Percentiles rank a stretch among this genome's conserved stretches.
phyloP scores from a whole-genome alignment of 1,140 invertebrate genomes.

The Lanistes nyassanus region DNA sequence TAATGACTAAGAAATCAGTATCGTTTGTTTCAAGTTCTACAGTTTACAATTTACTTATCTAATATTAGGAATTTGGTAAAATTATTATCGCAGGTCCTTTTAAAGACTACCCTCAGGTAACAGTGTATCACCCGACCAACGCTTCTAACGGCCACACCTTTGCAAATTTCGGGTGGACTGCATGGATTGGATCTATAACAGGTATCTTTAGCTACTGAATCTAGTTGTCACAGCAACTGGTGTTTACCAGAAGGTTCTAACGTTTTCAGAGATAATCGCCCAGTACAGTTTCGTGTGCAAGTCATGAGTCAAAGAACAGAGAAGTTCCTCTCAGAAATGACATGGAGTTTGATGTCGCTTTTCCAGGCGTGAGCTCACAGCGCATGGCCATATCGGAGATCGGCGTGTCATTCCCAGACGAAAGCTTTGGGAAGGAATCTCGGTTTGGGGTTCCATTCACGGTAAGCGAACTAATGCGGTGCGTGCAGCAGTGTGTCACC shows the following conservation, averaged over 20 bases:
- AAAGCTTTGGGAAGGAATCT: slow-evolving; percentile 50
- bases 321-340: too few relatives aligned
- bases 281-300: too few relatives aligned
- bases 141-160: slow-evolving; percentile 43
- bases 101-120: slow-evolving; percentile 56
- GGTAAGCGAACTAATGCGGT: slow-evolving; percentile 21
- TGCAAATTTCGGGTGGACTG: slow-evolving; percentile 53
- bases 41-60: not conserved
- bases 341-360: slow-evolving; percentile 8
- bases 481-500: too few relatives aligned
- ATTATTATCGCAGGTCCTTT: slow-evolving; percentile 44
- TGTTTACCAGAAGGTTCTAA: too few relatives aligned
- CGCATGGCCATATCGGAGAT: slow-evolving; percentile 56
- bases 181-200: slow-evolving; percentile 49
- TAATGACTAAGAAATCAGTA: too few relatives aligned
- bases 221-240: too few relatives aligned
- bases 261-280: too few relatives aligned
- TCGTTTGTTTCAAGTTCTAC: not conserved
- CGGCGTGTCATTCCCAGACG: slow-evolving; percentile 53
- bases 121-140: slow-evolving; percentile 51
- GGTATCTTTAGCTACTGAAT: slow-evolving; percentile 29
- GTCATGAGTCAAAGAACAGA: too few relatives aligned
- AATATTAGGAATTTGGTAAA: slow-evolving; percentile 4
- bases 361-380: slow-evolving; percentile 48
- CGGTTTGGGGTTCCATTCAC: slow-evolving; percentile 54